phyloP scores from a whole-genome alignment of 1,140 invertebrate species.

The Drosophila funebris region DNA sequence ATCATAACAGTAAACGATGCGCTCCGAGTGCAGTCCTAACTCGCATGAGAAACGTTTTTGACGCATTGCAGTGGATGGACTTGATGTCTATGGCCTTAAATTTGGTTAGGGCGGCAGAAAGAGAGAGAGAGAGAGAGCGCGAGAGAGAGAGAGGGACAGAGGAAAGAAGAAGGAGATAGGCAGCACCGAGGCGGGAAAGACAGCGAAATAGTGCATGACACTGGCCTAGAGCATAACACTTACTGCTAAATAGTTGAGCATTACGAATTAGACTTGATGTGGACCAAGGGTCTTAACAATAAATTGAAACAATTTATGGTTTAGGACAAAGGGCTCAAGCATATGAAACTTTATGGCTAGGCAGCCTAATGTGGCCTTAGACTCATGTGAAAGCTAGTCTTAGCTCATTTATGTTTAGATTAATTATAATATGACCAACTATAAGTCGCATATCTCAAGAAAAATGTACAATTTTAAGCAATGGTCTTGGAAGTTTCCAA shows the following conservation, averaged over 20 bases:
- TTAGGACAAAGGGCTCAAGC: constrained; percentile 5
- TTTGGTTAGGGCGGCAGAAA: constrained; percentile 26
- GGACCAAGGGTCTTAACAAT: constrained; percentile 28
- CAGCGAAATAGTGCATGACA: background rate
- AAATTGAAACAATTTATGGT: constrained; percentile 45
- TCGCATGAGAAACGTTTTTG: constrained; percentile 56
- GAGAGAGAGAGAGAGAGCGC: background rate
- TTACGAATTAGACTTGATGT: constrained; percentile 37
- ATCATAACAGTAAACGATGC: constrained; percentile 58
- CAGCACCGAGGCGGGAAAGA: background rate
- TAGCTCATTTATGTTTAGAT: background rate
- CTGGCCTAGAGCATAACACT: constrained; percentile 10
- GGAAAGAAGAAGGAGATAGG: background rate
- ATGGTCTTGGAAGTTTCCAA: too few species aligned
- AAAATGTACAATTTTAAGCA: background rate
- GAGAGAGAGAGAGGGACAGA: background rate
- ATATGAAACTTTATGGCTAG: constrained; percentile 30
- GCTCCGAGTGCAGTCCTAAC: constrained; percentile 37
- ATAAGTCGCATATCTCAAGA: too few species aligned
- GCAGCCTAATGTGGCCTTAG: background rate
- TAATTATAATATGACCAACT: background rate
- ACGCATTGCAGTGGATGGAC: constrained; percentile 61
- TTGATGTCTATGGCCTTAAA: constrained; percentile 42
- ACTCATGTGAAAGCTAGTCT: background rate
- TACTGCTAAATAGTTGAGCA: constrained; percentile 47